Conservation (phyloP, 2,888 invertebrate genomes). For the Cabera pusaria region DNA sequence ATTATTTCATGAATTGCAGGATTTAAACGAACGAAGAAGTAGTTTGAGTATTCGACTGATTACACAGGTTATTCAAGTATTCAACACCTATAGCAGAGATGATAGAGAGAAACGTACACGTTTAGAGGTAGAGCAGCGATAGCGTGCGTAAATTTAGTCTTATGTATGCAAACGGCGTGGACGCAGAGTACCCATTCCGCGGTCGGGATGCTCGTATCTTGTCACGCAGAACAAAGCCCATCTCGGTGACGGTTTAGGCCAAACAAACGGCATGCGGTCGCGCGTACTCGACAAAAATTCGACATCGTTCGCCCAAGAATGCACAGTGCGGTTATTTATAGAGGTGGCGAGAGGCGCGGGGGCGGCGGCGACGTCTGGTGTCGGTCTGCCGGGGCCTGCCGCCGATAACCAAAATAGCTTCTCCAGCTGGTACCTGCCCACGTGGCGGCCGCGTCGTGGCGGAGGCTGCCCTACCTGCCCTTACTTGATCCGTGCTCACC, state of each 20-base stretch:
- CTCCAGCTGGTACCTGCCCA: conserved; percentile 82
- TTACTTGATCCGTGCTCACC: conserved; percentile 21
- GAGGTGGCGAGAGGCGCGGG: conserved; percentile 80
- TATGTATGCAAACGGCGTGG: conserved; percentile 18
- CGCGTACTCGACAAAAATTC: conserved; percentile 84
- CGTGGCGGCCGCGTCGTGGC: conserved; percentile 61
- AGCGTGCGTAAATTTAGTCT: conserved; percentile 30
- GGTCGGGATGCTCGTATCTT: conserved; percentile 23
- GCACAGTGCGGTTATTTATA: conserved; percentile 80
- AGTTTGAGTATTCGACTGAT: no score
- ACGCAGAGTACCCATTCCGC: conserved; percentile 18
- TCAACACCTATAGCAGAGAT: no score
- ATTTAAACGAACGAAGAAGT: no score
- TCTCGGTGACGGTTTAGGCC: conserved; percentile 52
- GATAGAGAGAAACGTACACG: background rate
- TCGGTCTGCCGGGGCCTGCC: conserved; percentile 85
- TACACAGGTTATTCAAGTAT: no score
- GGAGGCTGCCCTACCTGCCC: conserved; percentile 50
- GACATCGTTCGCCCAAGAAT: conserved; percentile 83
- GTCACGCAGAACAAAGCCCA: conserved; percentile 26
- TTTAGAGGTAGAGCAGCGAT: conserved; percentile 23
- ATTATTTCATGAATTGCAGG: no score
- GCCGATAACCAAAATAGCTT: conserved; percentile 82
- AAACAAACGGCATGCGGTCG: conserved; percentile 81
- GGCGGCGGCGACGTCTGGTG: conserved; percentile 81